Evolutionary conservation across 2,888 invertebrate species (phyloP).

Genomic region (Brenthis hecate): DNA sequence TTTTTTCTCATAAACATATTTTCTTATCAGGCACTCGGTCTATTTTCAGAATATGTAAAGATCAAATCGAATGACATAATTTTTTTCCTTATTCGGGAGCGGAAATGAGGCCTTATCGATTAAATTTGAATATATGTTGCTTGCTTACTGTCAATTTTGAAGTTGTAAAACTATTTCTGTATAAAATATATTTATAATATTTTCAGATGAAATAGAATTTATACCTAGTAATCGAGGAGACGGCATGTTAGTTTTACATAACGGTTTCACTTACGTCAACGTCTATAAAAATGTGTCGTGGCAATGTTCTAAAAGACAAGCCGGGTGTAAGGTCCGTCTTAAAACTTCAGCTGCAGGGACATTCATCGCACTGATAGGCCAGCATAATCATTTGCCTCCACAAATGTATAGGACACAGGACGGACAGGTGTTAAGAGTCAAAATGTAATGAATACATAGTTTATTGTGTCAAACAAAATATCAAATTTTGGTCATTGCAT

Average conservation of each 20-base stretch:
- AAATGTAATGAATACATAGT: too few relatives aligned
- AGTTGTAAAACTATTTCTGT: too few relatives aligned
- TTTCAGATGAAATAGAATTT: constrained; percentile 35
- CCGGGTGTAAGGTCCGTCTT: constrained; percentile 24
- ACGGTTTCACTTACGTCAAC: constrained; percentile 40
- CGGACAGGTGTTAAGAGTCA: constrained; percentile 22
- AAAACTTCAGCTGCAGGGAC: constrained; percentile 23
- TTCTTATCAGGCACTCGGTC: too few relatives aligned
- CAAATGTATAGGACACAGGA: constrained; percentile 20
- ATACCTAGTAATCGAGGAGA: constrained; percentile 28
- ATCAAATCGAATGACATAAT: too few relatives aligned
- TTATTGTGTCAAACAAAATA: too few relatives aligned
- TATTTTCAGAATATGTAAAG: too few relatives aligned
- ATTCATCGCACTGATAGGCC: constrained; percentile 38
- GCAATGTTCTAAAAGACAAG: constrained; percentile 38
- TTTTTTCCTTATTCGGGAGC: too few relatives aligned
- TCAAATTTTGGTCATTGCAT: too few relatives aligned
- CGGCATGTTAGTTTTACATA: constrained; percentile 25
- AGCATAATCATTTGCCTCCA: constrained; percentile 42
- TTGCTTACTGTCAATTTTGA: too few relatives aligned
- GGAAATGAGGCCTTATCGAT: too few relatives aligned
- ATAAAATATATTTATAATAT: not conserved
- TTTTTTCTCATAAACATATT: too few relatives aligned
- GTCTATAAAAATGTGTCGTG: constrained; percentile 47
- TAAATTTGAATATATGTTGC: too few relatives aligned